Percentiles rank a stretch among this genome's conserved stretches.
These are phyloP conservation scores for Uromys caudimaculatus DNA, from an alignment of 2,797 vertebrate species.

Conservation along the genomic window DNA sequence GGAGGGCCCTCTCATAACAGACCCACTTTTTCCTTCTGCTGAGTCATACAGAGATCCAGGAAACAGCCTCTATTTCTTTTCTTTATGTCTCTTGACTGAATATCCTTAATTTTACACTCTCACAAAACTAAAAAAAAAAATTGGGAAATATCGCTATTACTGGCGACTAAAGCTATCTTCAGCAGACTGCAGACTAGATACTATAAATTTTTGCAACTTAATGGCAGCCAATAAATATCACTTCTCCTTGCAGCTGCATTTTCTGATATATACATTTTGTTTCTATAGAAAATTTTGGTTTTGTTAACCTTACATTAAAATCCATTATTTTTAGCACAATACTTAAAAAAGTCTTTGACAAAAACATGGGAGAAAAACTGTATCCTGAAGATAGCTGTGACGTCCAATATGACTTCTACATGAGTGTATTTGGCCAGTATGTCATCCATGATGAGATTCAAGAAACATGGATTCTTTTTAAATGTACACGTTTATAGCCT, in stretches of 20 bases:
- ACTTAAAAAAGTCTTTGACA: constrained; percentile 81
- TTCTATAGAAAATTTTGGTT: constrained; percentile 88
- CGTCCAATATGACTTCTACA: constrained; percentile 76
- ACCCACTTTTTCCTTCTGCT: constrained; percentile 14
- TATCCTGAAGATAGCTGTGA: constrained; percentile 79
- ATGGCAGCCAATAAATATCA: constrained; percentile 77
- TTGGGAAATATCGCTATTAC: constrained; percentile 40
- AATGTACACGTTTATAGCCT: constrained; percentile 67
- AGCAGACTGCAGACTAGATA: constrained; percentile 33
- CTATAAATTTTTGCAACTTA: constrained; percentile 63
- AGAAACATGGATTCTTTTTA: constrained; percentile 74
- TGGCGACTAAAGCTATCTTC: constrained; percentile 16
- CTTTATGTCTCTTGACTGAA: constrained; percentile 38
- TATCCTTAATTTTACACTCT: constrained; percentile 2
- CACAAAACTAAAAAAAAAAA: constrained; percentile 58
- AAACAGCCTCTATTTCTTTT: constrained; percentile 23
- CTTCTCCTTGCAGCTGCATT: constrained; percentile 79
- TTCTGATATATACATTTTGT: constrained; percentile 83
- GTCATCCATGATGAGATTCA: constrained; percentile 73
- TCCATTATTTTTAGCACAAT: constrained; percentile 80
- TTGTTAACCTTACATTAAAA: constrained; percentile 86
- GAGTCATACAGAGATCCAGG: not conserved
- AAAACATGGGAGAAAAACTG: constrained; percentile 77
- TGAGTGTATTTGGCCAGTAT: constrained; percentile 75
- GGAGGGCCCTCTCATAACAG: not conserved